Evolutionary conservation across 2,888 invertebrate genomes (phyloP).

Genomic region (Agriotes lineatus): DNA sequence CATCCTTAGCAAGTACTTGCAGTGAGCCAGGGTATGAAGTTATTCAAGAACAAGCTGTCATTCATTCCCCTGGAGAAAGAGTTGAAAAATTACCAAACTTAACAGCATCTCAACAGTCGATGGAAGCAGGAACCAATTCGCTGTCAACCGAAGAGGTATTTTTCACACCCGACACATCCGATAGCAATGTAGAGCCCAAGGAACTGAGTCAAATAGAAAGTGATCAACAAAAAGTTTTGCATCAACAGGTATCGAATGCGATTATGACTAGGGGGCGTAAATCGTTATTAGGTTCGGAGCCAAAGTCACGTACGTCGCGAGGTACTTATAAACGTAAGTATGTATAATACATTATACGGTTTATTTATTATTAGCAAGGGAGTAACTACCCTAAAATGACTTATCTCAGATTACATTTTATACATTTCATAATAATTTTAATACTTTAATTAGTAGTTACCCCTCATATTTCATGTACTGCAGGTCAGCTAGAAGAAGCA

Average conservation of each 20-base stretch:
- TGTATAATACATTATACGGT: not conserved
- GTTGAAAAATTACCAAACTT: not conserved
- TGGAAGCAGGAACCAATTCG: slow-evolving; percentile 15
- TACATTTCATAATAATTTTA: too few relatives aligned
- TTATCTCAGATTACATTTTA: too few relatives aligned
- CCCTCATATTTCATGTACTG: too few relatives aligned
- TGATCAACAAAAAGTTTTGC: slow-evolving; percentile 5
- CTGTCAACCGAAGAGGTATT: slow-evolving; percentile 49
- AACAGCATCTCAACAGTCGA: not conserved
- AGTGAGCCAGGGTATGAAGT: slow-evolving; percentile 10
- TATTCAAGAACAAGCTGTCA: slow-evolving; percentile 28
- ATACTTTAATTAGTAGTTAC: too few relatives aligned
- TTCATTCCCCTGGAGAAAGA: slow-evolving; percentile 12
- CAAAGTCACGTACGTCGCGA: slow-evolving; percentile 27
- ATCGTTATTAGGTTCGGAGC: not conserved
- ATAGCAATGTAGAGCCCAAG: slow-evolving; percentile 27
- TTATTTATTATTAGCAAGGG: too few relatives aligned
- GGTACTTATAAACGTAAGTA: slow-evolving; percentile 33
- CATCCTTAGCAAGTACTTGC: slow-evolving; percentile 22
- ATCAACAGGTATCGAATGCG: not conserved
- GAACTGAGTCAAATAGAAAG: not conserved
- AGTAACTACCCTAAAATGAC: too few relatives aligned
- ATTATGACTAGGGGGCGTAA: not conserved
- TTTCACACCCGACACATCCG: slow-evolving; percentile 53
- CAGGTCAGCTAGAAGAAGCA: not conserved